These are phyloP conservation scores for Yoshiicerus persimilis DNA, from an alignment of 1,140 invertebrate species.

Conservation along the genomic window DNA sequence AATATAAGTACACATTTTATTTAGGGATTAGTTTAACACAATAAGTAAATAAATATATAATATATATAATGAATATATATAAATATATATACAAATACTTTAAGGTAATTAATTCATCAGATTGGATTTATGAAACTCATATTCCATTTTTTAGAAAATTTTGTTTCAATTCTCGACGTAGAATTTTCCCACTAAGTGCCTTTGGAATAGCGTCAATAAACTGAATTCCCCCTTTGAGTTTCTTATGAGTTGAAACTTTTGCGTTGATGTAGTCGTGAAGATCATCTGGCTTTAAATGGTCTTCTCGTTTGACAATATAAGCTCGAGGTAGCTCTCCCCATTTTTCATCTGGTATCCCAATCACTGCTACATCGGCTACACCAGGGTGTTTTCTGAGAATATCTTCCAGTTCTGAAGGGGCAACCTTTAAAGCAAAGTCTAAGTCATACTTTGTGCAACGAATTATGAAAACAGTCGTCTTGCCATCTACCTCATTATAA, in stretches of 20 bases:
- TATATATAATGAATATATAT: too few relatives aligned
- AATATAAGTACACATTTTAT: too few relatives aligned
- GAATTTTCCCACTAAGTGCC: constrained; percentile 31
- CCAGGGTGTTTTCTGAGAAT: constrained; percentile 71
- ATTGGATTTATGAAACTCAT: background rate
- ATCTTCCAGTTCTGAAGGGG: constrained; percentile 82
- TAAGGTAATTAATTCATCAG: background rate
- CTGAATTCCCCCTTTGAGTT: constrained; percentile 60
- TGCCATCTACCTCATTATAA: too few relatives aligned
- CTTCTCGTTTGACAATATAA: constrained; percentile 61
- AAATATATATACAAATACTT: too few relatives aligned
- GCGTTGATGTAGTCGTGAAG: constrained; percentile 63
- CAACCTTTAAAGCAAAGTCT: constrained; percentile 77
- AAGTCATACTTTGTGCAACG: too few relatives aligned
- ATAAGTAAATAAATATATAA: too few relatives aligned
- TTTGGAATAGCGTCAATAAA: constrained; percentile 31
- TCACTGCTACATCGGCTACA: constrained; percentile 77
- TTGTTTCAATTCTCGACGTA: constrained; percentile 21
- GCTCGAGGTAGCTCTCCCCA: constrained; percentile 73
- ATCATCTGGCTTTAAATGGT: constrained; percentile 61
- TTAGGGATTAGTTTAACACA: too few relatives aligned
- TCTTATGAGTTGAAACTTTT: constrained; percentile 66
- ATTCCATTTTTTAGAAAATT: background rate
- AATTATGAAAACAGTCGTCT: too few relatives aligned
- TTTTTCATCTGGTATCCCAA: constrained; percentile 73